phyloP scores from a whole-genome alignment of 2,888 invertebrate species.

The Megaustenia siamemsis region DNA sequence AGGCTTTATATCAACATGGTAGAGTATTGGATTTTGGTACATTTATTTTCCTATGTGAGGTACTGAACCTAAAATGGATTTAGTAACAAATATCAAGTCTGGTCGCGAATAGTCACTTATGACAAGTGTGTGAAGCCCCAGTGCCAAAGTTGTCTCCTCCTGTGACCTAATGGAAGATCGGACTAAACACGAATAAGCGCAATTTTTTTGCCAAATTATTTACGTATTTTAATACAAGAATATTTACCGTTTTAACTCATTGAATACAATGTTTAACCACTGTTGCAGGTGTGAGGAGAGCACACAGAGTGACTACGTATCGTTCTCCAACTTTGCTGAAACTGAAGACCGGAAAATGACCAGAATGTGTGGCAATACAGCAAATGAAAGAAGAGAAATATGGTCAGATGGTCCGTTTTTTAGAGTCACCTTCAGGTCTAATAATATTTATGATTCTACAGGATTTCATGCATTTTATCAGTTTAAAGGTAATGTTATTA shows the following conservation, averaged over 20 bases:
- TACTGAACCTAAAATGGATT: no score
- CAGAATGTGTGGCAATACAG: slow-evolving; percentile 88
- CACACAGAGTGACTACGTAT: slow-evolving; percentile 96
- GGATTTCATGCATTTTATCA: slow-evolving; percentile 96
- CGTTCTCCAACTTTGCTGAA: slow-evolving; percentile 92
- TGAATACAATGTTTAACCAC: neutral
- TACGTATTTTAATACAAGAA: neutral
- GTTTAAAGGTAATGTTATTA: slow-evolving; percentile 87
- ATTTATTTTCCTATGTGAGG: no score
- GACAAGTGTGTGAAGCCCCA: no score
- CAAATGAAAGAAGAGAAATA: slow-evolving; percentile 78
- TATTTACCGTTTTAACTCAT: neutral
- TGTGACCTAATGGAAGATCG: no score
- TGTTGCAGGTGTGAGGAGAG: slow-evolving; percentile 90
- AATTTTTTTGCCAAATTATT: no score
- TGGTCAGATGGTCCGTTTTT: slow-evolving; percentile 94
- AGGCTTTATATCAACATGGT: no score
- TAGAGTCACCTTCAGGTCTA: slow-evolving; percentile 95
- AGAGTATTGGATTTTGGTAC: no score
- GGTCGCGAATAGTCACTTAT: no score
- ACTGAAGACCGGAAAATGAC: slow-evolving; percentile 93
- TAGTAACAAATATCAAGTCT: no score
- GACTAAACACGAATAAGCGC: no score
- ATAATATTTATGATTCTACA: slow-evolving; percentile 94
- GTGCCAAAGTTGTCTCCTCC: no score